Percentiles rank a stretch among this genome's conserved stretches.
These are phyloP conservation scores for Megaceryle torquata DNA, from an alignment of 2,113 vertebrate genomes.

Conservation along the genomic window DNA sequence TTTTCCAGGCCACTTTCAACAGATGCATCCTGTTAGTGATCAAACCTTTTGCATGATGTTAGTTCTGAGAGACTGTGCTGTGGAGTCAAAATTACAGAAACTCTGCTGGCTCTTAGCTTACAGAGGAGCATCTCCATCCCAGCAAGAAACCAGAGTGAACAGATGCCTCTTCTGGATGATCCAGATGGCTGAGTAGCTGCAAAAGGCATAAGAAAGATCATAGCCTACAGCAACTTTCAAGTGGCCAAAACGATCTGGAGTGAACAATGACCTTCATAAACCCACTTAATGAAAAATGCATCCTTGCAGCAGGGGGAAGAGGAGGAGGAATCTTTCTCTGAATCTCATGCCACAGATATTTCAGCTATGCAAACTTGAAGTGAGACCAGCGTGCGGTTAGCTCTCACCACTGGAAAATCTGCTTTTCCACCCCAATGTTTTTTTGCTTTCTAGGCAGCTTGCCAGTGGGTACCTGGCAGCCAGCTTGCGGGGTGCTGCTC, in stretches of 20 bases:
- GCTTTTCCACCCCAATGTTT: conserved; percentile 36
- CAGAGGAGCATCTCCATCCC: neutral
- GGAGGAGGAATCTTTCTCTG: neutral
- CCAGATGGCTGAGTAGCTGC: conserved; percentile 41
- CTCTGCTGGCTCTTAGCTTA: neutral
- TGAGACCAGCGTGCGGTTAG: neutral
- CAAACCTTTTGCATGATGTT: neutral
- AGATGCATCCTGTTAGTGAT: neutral
- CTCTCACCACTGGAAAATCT: conserved; percentile 24
- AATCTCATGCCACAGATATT: neutral
- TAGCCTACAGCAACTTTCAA: neutral
- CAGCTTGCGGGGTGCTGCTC: neutral
- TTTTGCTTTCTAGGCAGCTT: conserved; percentile 12
- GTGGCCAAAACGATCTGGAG: neutral
- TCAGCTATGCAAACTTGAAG: neutral
- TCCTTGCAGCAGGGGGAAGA: neutral
- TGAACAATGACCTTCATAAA: neutral
- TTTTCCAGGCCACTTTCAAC: neutral
- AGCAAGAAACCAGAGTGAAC: neutral
- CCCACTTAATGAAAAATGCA: neutral
- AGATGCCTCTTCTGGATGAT: conserved; percentile 18
- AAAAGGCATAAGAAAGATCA: neutral
- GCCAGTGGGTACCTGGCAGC: neutral
- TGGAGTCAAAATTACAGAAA: neutral
- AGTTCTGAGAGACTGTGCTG: too few species aligned